Evolutionary conservation across 2,888 invertebrate genomes (phyloP).

Genomic region (Heterodera filipjevi): DNA sequence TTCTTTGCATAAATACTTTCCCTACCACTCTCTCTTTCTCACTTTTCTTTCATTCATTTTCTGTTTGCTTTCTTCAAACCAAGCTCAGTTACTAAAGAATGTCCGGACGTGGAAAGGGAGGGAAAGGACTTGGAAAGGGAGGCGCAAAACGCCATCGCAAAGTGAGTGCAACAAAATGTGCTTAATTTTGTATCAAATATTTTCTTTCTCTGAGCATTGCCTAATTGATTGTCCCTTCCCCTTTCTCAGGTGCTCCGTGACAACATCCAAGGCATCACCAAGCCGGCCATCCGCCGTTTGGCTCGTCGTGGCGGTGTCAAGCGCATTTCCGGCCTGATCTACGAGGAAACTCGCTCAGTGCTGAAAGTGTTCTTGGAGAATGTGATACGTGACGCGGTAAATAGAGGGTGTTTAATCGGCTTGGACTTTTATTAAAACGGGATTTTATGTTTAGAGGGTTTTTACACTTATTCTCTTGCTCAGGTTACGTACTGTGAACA

Average conservation of each 20-base stretch:
- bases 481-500: slow-evolving; percentile 81
- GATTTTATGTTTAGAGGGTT: too few species aligned
- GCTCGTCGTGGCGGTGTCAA: too few species aligned
- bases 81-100: slow-evolving; percentile 22
- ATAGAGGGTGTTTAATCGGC: too few species aligned
- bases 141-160: slow-evolving; percentile 83
- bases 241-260: too few species aligned
- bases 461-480: neutral
- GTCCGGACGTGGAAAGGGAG: slow-evolving; percentile 47
- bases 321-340: too few species aligned
- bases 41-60: neutral
- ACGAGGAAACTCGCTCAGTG: too few species aligned
- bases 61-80: neutral
- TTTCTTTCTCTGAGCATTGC: too few species aligned
- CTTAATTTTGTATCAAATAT: too few species aligned
- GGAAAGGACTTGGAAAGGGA: slow-evolving; percentile 70
- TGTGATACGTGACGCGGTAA: slow-evolving; percentile 77
- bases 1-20: too few species aligned
- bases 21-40: neutral
- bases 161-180: slow-evolving; percentile 66
- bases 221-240: slow-evolving; percentile 68
- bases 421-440: neutral
- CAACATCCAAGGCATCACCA: too few species aligned
- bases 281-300: too few species aligned
- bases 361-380: slow-evolving; percentile 77